A percentile compares a stretch with the other conserved stretches of the same genome.
These are phyloP conservation scores for Malurus cyaneus DNA, from an alignment of 2,113 vertebrate species.

Conservation along the genomic window DNA sequence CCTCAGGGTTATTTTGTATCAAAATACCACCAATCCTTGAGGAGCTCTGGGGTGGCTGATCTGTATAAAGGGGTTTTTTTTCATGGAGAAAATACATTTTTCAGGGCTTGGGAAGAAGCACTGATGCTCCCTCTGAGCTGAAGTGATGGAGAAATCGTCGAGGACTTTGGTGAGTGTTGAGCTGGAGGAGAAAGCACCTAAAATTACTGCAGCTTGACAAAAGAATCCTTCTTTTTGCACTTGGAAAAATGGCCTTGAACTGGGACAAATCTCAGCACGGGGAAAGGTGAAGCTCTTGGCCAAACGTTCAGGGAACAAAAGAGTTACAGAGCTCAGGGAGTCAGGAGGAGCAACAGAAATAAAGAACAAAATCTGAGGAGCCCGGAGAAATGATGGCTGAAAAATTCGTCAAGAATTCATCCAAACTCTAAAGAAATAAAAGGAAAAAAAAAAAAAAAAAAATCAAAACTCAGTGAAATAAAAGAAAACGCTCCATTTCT, in stretches of 20 bases:
- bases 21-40: not conserved
- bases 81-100: not conserved
- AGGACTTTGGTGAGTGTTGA: not conserved
- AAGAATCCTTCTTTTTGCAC: not conserved
- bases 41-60: not conserved
- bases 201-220: constrained; percentile 48
- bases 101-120: not conserved
- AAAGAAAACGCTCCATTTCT: not conserved
- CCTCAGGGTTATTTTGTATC: no score
- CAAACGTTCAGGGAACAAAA: not conserved
- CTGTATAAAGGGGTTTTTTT: not conserved
- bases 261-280: constrained; percentile 60
- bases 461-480: not conserved
- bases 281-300: not conserved
- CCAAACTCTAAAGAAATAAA: not conserved
- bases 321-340: accelerated
- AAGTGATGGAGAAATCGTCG: not conserved
- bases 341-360: accelerated
- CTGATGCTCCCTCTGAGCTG: not conserved
- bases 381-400: not conserved
- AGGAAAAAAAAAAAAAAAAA: no score
- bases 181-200: not conserved
- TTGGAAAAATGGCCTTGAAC: constrained; percentile 33
- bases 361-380: not conserved
- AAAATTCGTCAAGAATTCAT: not conserved